Evolutionary conservation across 2,113 vertebrate genomes (phyloP), one percentile per base, ranked within the genome.

Genomic region (Ascaphus truei): DNA sequence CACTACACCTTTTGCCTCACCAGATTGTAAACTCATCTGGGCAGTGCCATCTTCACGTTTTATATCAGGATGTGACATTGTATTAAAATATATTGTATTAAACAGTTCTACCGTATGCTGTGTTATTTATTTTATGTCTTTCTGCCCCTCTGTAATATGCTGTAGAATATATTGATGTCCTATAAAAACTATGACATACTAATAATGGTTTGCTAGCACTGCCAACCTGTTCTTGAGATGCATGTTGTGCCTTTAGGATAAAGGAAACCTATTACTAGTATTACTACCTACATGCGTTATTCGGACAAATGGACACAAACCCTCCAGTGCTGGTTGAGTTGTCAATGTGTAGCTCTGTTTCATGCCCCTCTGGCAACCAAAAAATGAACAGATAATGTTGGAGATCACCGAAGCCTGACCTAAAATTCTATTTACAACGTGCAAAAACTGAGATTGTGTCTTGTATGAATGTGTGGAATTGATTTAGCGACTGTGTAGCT

Each of bases 381-480:
- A n/a, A n/a, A n/a, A n/a, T n/a, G n/a, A n/a, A n/a, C n/a, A 16
- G 20, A 65, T 22, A 11, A 26, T 65, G 48, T 55, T 9, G 23
- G 27, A 16, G 20, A 68, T 36, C 39, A 47, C 39, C 34, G 23
- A 5, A 37, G 64, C 64, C 27, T 12, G 18, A 25, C 13, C 62
- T 22, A 47, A 15, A 45, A 58, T 47, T 58, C 53, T 48, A 68
- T 68, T 68, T 56, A 67, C 26, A 31, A 48, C 3, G 20, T 4
- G 9, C 26, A 47, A 15, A 47, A 68, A 25, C 7, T 4, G 20
- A 48, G 27, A 58, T n/a, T n/a, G n/a, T n/a, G n/a, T n/a, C n/a
- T n/a, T n/a, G n/a, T n/a, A 68, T n/a, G 37, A 33, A 12, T 36
- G 16, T 30, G 62, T 65, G 34, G 53, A 29, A 53, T 65, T 65